These are phyloP conservation scores for Myripristis murdjan DNA, from an alignment of 2,797 vertebrate species.

Conservation along the genomic window DNA sequence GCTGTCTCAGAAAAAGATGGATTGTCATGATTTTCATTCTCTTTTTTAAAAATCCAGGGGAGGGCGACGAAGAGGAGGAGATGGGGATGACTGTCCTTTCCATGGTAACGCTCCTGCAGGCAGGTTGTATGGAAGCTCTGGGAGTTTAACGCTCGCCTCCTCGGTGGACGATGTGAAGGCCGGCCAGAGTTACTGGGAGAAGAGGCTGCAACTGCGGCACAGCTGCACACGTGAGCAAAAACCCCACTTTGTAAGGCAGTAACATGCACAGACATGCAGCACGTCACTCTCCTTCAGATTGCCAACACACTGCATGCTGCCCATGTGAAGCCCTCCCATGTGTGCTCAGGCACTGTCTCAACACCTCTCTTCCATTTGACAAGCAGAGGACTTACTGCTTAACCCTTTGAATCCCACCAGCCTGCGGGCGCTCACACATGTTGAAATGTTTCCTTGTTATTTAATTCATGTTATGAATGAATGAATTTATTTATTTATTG, in stretches of 20 bases:
- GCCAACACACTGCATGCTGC: too few species aligned
- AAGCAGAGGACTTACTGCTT: too few species aligned
- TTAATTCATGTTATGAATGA: too few species aligned
- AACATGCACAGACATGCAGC: not conserved
- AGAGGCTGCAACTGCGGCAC: constrained; percentile 83
- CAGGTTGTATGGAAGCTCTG: constrained; percentile 85
- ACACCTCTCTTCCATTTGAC: too few species aligned
- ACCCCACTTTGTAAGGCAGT: not conserved
- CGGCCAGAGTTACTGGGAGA: constrained; percentile 80
- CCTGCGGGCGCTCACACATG: too few species aligned
- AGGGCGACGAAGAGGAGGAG: constrained; percentile 48
- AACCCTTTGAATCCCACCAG: too few species aligned
- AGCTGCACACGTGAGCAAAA: constrained; percentile 75
- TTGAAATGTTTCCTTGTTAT: too few species aligned
- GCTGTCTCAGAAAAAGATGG: not conserved
- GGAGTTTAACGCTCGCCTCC: constrained; percentile 86
- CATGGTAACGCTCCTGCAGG: constrained; percentile 83
- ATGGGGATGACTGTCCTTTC: constrained; percentile 72
- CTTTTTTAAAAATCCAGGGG: not conserved
- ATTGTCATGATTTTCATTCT: too few species aligned
- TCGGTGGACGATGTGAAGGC: constrained; percentile 87
- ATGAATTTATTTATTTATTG: too few species aligned
- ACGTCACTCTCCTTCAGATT: not conserved
- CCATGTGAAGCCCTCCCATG: too few species aligned
- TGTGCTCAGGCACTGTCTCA: too few species aligned